A percentile compares a stretch with the other conserved stretches of the same genome.
These are phyloP conservation scores for Vulpes ferrilata DNA, from an alignment of 2,113 vertebrate species.

Conservation along the genomic window DNA sequence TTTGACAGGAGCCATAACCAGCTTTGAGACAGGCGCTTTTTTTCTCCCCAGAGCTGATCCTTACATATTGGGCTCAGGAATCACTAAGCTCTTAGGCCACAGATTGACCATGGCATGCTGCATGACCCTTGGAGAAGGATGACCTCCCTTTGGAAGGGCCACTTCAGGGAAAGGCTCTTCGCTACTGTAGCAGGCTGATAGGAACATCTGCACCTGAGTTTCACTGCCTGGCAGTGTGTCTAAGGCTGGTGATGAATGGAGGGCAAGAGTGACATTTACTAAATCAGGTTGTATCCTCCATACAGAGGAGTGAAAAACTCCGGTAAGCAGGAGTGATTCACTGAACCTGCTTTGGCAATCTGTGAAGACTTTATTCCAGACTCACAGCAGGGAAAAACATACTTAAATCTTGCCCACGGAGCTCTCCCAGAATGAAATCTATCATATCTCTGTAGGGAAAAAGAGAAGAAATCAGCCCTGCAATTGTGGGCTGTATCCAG, in stretches of 20 bases:
- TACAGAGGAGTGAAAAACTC: not conserved
- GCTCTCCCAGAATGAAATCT: slow-evolving; percentile 61
- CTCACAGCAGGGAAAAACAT: slow-evolving; percentile 65
- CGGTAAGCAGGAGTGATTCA: slow-evolving; percentile 24
- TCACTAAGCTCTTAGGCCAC: not conserved
- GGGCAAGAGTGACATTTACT: slow-evolving; percentile 49
- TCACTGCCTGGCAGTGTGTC: not conserved
- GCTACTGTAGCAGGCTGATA: not conserved
- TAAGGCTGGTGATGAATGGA: slow-evolving; percentile 43
- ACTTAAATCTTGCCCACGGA: slow-evolving; percentile 69
- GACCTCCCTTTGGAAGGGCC: not conserved
- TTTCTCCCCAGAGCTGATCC: not conserved
- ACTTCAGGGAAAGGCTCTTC: not conserved
- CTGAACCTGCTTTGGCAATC: slow-evolving; percentile 53
- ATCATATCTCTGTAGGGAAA: slow-evolving; percentile 45
- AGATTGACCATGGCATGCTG: not conserved
- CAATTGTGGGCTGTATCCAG: not conserved
- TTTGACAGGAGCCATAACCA: not conserved
- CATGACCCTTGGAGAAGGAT: not conserved
- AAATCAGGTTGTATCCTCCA: not conserved
- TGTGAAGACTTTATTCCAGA: slow-evolving; percentile 71
- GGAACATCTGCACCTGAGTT: not conserved
- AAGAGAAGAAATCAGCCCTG: slow-evolving; percentile 53
- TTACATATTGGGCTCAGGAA: not conserved
- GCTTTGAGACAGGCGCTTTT: not conserved